Conservation (phyloP, 2,797 vertebrate species). For the Lacerta viridis region DNA sequence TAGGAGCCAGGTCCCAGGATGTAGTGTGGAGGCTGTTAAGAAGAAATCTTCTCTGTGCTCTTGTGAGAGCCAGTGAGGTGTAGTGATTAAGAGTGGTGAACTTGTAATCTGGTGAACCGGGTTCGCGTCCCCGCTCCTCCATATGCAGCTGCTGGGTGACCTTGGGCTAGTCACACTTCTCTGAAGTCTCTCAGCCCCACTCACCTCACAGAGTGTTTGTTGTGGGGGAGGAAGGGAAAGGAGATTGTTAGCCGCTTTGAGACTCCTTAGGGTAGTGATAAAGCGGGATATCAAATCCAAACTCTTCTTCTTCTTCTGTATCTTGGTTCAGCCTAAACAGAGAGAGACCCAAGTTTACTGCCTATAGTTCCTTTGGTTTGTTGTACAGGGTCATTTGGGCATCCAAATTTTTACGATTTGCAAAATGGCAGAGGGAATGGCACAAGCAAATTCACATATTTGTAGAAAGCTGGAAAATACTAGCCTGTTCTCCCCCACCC, state of each 20-base stretch:
- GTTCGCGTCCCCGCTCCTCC: too few relatives aligned
- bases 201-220: too few relatives aligned
- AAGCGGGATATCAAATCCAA: too few relatives aligned
- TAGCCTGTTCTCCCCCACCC: neutral
- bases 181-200: too few relatives aligned
- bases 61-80: neutral
- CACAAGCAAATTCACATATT: neutral
- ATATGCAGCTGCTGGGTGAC: too few relatives aligned
- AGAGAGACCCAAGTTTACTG: neutral
- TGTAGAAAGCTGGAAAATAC: neutral
- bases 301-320: too few relatives aligned
- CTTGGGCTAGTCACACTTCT: too few relatives aligned
- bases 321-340: neutral
- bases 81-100: too few relatives aligned
- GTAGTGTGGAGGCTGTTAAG: neutral
- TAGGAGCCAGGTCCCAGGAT: neutral
- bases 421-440: neutral
- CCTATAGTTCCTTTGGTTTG: neutral
- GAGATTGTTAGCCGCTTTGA: too few relatives aligned
- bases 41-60: neutral
- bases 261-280: too few relatives aligned
- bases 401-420: neutral
- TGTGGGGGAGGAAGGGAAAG: too few relatives aligned
- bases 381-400: neutral
- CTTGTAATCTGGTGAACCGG: too few relatives aligned